These are phyloP conservation scores for Melanotaenia nigrans DNA, from an alignment of 2,797 vertebrate species.

Conservation along the genomic window DNA sequence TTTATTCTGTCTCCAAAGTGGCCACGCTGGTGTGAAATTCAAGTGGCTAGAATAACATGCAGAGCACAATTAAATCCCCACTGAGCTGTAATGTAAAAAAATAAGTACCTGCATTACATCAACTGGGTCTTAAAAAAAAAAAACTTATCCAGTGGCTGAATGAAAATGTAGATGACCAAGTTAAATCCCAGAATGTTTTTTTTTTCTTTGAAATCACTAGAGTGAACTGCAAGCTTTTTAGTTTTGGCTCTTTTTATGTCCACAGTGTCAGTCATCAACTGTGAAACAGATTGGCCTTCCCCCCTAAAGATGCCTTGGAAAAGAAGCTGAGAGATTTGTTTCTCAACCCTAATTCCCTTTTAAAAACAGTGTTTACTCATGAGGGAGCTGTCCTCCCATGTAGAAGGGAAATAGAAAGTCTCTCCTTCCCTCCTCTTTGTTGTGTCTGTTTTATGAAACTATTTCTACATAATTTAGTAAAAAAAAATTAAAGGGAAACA, in stretches of 20 bases:
- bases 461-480: slow-evolving; percentile 67
- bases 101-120: slow-evolving; percentile 28
- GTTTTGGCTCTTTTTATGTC: slow-evolving; percentile 24
- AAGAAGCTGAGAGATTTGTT: slow-evolving; percentile 13
- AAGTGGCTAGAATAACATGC: slow-evolving; percentile 24
- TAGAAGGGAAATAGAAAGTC: slow-evolving; percentile 43
- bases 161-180: slow-evolving; percentile 35
- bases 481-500: slow-evolving; percentile 23
- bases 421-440: slow-evolving; percentile 48
- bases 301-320: slow-evolving; percentile 33
- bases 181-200: slow-evolving; percentile 19
- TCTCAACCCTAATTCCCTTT: slow-evolving; percentile 33
- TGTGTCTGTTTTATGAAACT: slow-evolving; percentile 64
- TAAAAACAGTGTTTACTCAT: slow-evolving; percentile 40
- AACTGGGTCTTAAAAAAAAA: slow-evolving; percentile 26
- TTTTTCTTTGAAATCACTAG: slow-evolving; percentile 1
- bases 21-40: slow-evolving; percentile 31
- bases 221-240: slow-evolving; percentile 21
- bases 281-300: slow-evolving; percentile 32
- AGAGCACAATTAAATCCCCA: slow-evolving; percentile 39
- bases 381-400: slow-evolving; percentile 40
- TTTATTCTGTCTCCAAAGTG: slow-evolving; percentile 37
- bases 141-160: slow-evolving; percentile 32
- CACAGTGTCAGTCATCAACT: slow-evolving; percentile 37
- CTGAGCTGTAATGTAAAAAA: slow-evolving; percentile 25